Percentiles rank a stretch among this genome's conserved stretches.
phyloP scores from a whole-genome alignment of 92 coral and sea anemone genomes.

The Metridium senile region DNA sequence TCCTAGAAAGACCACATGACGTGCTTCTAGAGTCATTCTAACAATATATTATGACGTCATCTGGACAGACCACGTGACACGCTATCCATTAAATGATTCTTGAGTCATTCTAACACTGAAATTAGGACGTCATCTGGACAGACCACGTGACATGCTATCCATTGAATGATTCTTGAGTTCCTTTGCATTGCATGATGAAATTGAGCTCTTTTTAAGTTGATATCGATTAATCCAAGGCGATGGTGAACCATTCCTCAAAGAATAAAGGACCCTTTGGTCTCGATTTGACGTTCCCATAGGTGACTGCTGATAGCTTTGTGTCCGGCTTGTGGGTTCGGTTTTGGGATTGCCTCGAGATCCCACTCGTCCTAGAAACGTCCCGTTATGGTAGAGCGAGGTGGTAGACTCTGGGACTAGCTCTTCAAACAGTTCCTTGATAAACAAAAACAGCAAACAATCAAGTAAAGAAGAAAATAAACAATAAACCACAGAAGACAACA shows the following conservation, averaged over 20 bases:
- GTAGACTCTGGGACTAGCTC: conserved; percentile 62
- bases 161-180: conserved; percentile 38
- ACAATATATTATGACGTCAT: background rate
- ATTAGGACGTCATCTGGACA: conserved; percentile 46
- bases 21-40: no score
- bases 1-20: no score
- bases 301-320: conserved; percentile 31
- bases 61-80: background rate
- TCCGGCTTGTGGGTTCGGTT: conserved; percentile 36
- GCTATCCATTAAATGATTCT: no score
- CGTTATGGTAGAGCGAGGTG: conserved; percentile 42
- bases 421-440: conserved; percentile 41
- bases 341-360: conserved; percentile 38
- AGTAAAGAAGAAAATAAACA: background rate
- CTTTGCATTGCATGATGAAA: conserved; percentile 49
- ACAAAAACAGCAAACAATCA: background rate
- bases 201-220: conserved; percentile 86
- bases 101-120: background rate
- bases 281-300: conserved; percentile 30
- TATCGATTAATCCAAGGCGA: conserved; percentile 95
- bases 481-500: background rate
- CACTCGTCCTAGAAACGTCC: conserved; percentile 42
- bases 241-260: conserved; percentile 84
- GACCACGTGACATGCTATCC: conserved; percentile 32
- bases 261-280: conserved; percentile 48